Evolutionary conservation across 1,140 invertebrate species (phyloP).

Genomic region (Drosophila funebris): DNA sequence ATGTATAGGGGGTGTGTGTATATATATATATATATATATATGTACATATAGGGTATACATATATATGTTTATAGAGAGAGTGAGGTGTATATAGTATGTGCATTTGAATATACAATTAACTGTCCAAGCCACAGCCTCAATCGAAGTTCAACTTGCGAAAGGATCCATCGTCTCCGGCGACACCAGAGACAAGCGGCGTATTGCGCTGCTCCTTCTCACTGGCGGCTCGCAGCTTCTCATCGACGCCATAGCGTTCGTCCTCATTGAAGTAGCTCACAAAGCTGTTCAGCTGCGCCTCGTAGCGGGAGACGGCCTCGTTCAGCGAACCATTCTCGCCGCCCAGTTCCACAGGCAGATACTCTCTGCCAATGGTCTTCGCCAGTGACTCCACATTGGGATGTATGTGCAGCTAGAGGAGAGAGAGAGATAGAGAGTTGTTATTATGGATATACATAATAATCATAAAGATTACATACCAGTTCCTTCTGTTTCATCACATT

Average conservation of each 20-base stretch:
- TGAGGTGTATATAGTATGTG: conserved; percentile 54
- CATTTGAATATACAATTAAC: conserved; percentile 67
- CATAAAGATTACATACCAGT: conserved; percentile 51
- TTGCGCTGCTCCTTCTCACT: conserved; percentile 50
- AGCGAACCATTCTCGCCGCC: conserved; percentile 85
- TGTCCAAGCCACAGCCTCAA: conserved; percentile 48
- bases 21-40: conserved; percentile 51
- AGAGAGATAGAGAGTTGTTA: too few species aligned
- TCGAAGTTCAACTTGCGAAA: conserved; percentile 77
- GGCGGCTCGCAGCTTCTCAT: conserved; percentile 85
- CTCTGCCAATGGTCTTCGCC: conserved; percentile 84
- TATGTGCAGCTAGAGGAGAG: conserved; percentile 61
- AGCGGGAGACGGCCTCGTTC: conserved; percentile 83
- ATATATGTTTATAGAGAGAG: conserved; percentile 15
- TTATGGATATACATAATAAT: not conserved
- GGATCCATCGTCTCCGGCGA: conserved; percentile 42
- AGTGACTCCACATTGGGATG: conserved; percentile 82
- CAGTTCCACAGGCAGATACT: conserved; percentile 85
- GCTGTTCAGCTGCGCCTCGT: conserved; percentile 84
- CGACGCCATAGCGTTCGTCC: conserved; percentile 84
- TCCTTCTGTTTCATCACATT: conserved; percentile 81
- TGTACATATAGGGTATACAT: conserved; percentile 16
- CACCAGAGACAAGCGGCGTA: conserved; percentile 14
- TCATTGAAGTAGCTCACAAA: conserved; percentile 84
- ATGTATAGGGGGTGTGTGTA: conserved; percentile 10